phyloP scores from a whole-genome alignment of 2,888 invertebrate genomes.

The Dicranocentrus wangi region DNA sequence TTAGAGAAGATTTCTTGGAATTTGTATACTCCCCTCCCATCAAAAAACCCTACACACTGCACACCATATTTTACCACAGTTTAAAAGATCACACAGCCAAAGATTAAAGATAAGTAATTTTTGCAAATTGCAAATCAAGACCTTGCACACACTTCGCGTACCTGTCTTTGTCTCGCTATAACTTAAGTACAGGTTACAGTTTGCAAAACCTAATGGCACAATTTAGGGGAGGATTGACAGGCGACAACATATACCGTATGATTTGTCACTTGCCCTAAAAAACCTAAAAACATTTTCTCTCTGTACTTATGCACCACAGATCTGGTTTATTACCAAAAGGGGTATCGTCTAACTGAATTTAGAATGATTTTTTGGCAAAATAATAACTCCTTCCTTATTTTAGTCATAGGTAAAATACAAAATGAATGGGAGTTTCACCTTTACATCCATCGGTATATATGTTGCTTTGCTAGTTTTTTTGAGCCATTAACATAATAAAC shows the following conservation, averaged over 20 bases:
- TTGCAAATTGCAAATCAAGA: conserved; percentile 6
- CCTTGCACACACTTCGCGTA: not conserved
- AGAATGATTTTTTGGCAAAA: not conserved
- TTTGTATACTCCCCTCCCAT: no score
- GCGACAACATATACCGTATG: conserved; percentile 19
- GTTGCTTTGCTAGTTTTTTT: conserved; percentile 55
- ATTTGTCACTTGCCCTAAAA: conserved; percentile 41
- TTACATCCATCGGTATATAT: not conserved
- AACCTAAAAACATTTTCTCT: not conserved
- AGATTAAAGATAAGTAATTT: no score
- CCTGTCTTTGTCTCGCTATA: no score
- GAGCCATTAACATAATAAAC: conserved; percentile 13
- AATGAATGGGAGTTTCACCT: conserved; percentile 52
- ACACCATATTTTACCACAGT: no score
- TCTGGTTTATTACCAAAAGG: not conserved
- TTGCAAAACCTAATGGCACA: not conserved
- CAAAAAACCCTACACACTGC: no score
- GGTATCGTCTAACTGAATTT: no score
- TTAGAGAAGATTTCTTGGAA: no score
- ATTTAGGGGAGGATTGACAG: conserved; percentile 2
- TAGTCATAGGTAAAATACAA: conserved; percentile 6
- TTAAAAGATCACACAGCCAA: no score
- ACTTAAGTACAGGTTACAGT: not conserved
- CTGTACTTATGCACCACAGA: not conserved
- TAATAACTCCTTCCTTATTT: conserved; percentile 23